These are phyloP conservation scores for Salminus brasiliensis DNA, from an alignment of 2,113 vertebrate species.

Conservation along the genomic window DNA sequence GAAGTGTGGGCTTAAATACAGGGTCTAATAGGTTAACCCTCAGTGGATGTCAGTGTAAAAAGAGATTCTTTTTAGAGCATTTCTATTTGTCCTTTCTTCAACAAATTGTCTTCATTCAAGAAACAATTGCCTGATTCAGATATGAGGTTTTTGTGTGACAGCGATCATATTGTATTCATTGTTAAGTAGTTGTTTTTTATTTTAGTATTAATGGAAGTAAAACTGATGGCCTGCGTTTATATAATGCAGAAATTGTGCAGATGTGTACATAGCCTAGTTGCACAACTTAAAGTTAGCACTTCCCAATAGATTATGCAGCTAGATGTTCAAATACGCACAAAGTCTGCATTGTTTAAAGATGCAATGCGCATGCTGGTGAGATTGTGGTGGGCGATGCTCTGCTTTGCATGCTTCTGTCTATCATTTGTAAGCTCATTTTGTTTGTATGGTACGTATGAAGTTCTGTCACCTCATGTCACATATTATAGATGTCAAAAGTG, in stretches of 20 bases:
- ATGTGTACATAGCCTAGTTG: background rate
- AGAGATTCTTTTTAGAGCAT: too few relatives aligned
- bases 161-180: background rate
- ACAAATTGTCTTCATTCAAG: too few relatives aligned
- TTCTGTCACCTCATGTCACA: background rate
- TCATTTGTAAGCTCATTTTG: background rate
- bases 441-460: background rate
- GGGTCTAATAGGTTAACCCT: too few relatives aligned
- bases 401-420: constrained; percentile 59
- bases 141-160: too few relatives aligned
- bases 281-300: background rate
- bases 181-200: background rate
- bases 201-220: background rate
- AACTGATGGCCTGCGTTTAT: background rate
- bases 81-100: too few relatives aligned
- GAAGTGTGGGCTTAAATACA: too few relatives aligned
- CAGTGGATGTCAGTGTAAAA: too few relatives aligned
- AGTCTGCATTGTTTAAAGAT: background rate
- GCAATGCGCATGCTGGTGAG: constrained; percentile 2
- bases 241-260: background rate
- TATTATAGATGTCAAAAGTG: background rate
- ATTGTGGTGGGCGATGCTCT: constrained; percentile 17
- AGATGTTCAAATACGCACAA: background rate
- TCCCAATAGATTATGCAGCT: background rate
- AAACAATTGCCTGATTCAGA: too few relatives aligned